Base-by-base conservation (phyloP, 2,113 vertebrate genomes). In the Elaphurus davidianus region DNA sequence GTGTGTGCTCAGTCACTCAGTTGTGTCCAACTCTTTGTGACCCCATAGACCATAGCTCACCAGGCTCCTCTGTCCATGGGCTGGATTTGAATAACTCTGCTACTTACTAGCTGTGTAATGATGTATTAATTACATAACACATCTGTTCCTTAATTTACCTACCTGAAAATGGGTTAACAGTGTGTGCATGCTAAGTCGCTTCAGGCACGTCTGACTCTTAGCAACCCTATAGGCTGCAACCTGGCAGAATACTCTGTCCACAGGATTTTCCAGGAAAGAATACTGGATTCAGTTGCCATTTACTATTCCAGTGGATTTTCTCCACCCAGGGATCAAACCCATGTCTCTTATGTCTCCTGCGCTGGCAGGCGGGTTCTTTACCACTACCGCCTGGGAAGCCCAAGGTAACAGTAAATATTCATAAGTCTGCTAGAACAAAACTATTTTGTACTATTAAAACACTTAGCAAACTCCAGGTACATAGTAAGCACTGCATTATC, bases 381-480 rank as follows among this genome's bases (percentile, higher is more conserved):
- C n/a, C 64, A 36, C n/a, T 71, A 36, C 64, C n/a, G 36, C 64
- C 64, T 67, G 64, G 30, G 64, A 71, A 71, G 64, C 17, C 64
- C 64, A n/a, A n/a, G 64, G 9, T 36, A 71, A 71, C 64, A 21
- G n/a, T 50, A 55, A 52, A 23, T 55, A 57, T 21, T 57, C 16
- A 19, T n/a, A 62, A 78, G 17, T 83, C 60, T 33, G 13, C 19
- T 47, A 83, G 11, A 83, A 93, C 23, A 92, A 71, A 95, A 92
- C 7, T 76, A n/a, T 92, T 90, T 94, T 50, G 13, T 91, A n/a
- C n/a, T 84, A 74, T 40, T 82, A 93, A 82, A 62, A 55, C 33
- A 87, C 10, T 93, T 47, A 47, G 76, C 47, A 47, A 28, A 47
- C 14, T 78, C 43, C 25, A 36, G 15, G 76, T 54, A 54, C 23